Conservation (phyloP, 2,888 invertebrate species). For the Patella ulyssiponensis region DNA sequence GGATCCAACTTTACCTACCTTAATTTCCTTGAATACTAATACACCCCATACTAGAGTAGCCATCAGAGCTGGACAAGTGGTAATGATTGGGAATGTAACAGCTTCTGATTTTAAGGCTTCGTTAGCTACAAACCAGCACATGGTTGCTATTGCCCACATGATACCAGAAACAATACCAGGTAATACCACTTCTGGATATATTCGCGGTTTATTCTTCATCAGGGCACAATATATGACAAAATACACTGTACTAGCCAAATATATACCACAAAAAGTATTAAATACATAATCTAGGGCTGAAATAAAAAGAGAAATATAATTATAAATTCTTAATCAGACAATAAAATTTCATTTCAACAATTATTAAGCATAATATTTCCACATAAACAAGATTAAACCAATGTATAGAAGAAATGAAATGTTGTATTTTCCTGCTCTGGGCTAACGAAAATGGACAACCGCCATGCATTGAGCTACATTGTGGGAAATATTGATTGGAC, state of each 20-base stretch:
- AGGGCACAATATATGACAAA: slow-evolving; percentile 71
- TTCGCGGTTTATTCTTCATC: slow-evolving; percentile 69
- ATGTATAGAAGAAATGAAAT: no score
- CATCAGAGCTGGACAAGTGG: slow-evolving; percentile 73
- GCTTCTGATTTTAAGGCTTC: slow-evolving; percentile 71
- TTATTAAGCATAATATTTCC: no score
- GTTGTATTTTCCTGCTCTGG: no score
- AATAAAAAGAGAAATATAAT: slow-evolving; percentile 32
- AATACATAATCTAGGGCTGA: slow-evolving; percentile 73
- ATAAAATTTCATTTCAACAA: no score
- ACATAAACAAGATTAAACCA: no score
- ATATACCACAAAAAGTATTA: slow-evolving; percentile 73
- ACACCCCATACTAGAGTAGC: slow-evolving; percentile 73
- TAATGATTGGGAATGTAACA: slow-evolving; percentile 74
- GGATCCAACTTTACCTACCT: slow-evolving; percentile 52
- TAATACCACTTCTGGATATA: slow-evolving; percentile 71
- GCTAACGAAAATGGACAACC: no score
- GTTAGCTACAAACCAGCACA: slow-evolving; percentile 74
- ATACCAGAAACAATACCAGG: slow-evolving; percentile 73
- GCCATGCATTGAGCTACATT: no score
- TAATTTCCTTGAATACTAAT: slow-evolving; percentile 73
- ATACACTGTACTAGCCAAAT: slow-evolving; percentile 69
- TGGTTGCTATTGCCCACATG: slow-evolving; percentile 74
- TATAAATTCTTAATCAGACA: no score
- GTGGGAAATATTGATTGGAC: no score